These are phyloP conservation scores for Gephyroberyx darwinii DNA, from an alignment of 2,797 vertebrate genomes.

Conservation along the genomic window DNA sequence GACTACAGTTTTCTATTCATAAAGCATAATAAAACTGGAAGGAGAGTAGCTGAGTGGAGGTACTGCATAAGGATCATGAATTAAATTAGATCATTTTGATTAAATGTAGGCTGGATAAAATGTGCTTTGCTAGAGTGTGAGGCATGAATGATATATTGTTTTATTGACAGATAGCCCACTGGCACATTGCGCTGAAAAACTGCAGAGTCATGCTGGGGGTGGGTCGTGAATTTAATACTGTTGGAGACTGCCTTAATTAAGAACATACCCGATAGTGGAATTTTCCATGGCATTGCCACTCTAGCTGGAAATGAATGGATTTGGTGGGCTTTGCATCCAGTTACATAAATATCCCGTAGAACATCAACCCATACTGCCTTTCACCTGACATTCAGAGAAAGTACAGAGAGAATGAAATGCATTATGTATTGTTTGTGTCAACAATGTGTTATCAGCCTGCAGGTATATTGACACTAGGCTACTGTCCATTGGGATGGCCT, in stretches of 20 bases:
- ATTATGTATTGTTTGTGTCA: not conserved
- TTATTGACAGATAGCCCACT: not conserved
- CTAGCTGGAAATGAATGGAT: constrained; percentile 26
- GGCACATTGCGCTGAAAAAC: constrained; percentile 35
- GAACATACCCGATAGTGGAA: constrained; percentile 58
- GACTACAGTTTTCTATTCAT: not conserved
- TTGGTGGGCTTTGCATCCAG: constrained; percentile 6
- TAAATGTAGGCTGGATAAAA: not conserved
- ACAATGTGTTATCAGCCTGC: not conserved
- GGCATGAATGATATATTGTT: constrained; percentile 22
- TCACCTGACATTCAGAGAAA: not conserved
- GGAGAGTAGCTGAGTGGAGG: not conserved
- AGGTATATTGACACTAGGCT: not conserved
- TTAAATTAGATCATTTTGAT: not conserved
- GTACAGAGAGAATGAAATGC: not conserved
- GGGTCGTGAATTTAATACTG: constrained; percentile 42
- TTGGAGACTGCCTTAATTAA: constrained; percentile 58
- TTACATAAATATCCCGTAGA: constrained; percentile 21
- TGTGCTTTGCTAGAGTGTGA: not conserved
- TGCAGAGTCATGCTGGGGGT: constrained; percentile 60
- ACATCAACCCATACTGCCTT: not conserved
- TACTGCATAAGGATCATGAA: not conserved
- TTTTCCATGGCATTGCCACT: constrained; percentile 53
- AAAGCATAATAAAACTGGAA: not conserved
- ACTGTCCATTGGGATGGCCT: not conserved